Evolutionary conservation across 2,113 vertebrate genomes (phyloP), one percentile per base, ranked within the genome.

Genomic region (Numida meleagris): DNA sequence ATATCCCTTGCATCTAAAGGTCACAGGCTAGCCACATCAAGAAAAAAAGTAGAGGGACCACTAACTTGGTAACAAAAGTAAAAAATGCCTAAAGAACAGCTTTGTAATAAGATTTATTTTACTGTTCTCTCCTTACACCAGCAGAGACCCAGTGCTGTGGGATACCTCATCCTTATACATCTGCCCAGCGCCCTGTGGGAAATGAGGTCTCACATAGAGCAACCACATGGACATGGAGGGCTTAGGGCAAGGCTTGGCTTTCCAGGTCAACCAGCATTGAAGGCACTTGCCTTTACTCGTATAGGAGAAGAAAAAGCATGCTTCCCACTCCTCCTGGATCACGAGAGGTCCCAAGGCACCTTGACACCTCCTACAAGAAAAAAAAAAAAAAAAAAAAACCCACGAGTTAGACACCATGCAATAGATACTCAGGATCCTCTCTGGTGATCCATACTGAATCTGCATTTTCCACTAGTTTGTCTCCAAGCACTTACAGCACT

Each of bases 331-430:
- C 31, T 63, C 8, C 25, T 21, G 7, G 29, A 40, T 80, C 21
- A 20, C 1, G 1, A 86, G n/a, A 66, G 9, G 18, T 16, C 55
- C 12, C 2, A 3, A 17, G 29, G 21, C 12, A 84, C 23, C 50
- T 74, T 18, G 33, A n/a, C 31, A 38, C 6, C 13, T 85, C 55
- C 55, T 40, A 9, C 0, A 1, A 9, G 24, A 55, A 31, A 25
- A 25, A 25, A 21, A 33, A 55, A 55, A 55, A 16, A 29, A 55
- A 18, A 55, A 31, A 53, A 71, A 89, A n/a, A n/a, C n/a, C 70
- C 5, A 17, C 0, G 1, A 31, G 34, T 51, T 21, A 67, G 29
- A 29, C 20, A 14, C 13, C 27, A 36, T 25, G 8, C 16, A 23
- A 21, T 0, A 33, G 21, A 53, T n/a, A 15, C 27, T 72, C 45